Conservation (phyloP, 1,140 invertebrate genomes). For the Conus ventricosus region DNA sequence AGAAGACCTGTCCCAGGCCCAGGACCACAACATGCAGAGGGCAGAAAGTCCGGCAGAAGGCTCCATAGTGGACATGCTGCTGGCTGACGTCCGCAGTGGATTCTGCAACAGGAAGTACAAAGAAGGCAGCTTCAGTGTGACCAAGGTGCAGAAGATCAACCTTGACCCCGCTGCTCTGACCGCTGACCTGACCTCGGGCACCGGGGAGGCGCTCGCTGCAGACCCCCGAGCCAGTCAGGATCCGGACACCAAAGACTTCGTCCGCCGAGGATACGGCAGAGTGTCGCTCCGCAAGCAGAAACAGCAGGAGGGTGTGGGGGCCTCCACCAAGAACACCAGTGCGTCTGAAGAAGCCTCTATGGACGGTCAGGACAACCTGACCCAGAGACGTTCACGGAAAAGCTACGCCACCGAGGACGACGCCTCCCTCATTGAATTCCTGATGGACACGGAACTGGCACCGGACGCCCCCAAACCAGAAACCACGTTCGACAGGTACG, state of each 20-base stretch:
- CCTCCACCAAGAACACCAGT: not conserved
- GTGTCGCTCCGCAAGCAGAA: slow-evolving; percentile 54
- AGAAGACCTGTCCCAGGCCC: slow-evolving; percentile 45
- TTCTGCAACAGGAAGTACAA: slow-evolving; percentile 61
- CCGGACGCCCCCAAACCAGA: slow-evolving; percentile 40
- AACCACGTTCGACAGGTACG: slow-evolving; percentile 59
- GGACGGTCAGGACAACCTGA: slow-evolving; percentile 37
- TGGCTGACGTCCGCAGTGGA: slow-evolving; percentile 68
- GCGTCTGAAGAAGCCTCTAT: slow-evolving; percentile 24
- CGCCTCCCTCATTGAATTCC: slow-evolving; percentile 61
- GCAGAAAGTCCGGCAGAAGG: slow-evolving; percentile 46
- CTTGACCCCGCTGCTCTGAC: slow-evolving; percentile 44
- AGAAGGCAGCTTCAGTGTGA: slow-evolving; percentile 65
- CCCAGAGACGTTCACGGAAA: slow-evolving; percentile 41
- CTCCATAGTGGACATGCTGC: slow-evolving; percentile 66
- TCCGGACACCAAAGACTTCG: slow-evolving; percentile 45
- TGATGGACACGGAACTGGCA: slow-evolving; percentile 50
- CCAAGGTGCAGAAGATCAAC: slow-evolving; percentile 64
- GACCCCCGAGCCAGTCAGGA: slow-evolving; percentile 1
- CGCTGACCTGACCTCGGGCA: slow-evolving; percentile 24
- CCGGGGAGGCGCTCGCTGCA: slow-evolving; percentile 31
- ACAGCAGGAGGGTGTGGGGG: slow-evolving; percentile 9
- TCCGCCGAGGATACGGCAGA: slow-evolving; percentile 57
- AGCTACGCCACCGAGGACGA: slow-evolving; percentile 57
- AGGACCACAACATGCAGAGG: slow-evolving; percentile 42